Conservation (phyloP, 1,140 invertebrate species). For the Apis dorsata region DNA sequence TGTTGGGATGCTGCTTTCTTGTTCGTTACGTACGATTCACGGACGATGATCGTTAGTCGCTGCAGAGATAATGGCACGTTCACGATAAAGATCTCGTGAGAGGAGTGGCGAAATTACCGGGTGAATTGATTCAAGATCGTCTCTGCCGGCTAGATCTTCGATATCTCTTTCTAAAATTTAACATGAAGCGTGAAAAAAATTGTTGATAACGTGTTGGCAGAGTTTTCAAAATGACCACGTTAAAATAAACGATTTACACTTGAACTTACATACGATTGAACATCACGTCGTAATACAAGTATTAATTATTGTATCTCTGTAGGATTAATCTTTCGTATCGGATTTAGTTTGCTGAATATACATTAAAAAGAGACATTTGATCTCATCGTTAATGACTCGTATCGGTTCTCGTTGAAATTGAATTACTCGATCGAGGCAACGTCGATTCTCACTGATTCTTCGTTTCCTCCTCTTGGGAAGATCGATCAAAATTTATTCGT, state of each 20-base stretch:
- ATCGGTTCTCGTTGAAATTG: neutral
- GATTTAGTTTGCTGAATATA: too few species aligned
- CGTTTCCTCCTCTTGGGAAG: neutral
- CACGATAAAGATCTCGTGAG: constrained; percentile 53
- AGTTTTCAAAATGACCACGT: neutral
- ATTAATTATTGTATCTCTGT: too few species aligned
- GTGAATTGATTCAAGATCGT: neutral
- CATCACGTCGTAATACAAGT: too few species aligned
- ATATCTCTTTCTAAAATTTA: too few species aligned
- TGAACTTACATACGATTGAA: too few species aligned
- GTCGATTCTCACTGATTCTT: neutral
- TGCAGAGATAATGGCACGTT: constrained; percentile 30
- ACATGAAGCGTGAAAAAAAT: too few species aligned
- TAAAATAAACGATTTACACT: too few species aligned
- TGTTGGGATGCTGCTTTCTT: neutral
- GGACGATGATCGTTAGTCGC: constrained; percentile 47
- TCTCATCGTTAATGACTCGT: neutral
- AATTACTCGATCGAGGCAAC: neutral
- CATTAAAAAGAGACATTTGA: too few species aligned
- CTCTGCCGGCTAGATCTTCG: neutral
- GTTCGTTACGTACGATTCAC: neutral
- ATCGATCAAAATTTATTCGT: neutral
- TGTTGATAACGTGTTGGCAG: neutral
- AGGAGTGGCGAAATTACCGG: constrained; percentile 49
- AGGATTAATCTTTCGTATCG: too few species aligned